Percentiles rank a stretch among this genome's conserved stretches.
These are phyloP conservation scores for Drepana falcataria DNA, from an alignment of 2,888 invertebrate species.

Conservation along the genomic window DNA sequence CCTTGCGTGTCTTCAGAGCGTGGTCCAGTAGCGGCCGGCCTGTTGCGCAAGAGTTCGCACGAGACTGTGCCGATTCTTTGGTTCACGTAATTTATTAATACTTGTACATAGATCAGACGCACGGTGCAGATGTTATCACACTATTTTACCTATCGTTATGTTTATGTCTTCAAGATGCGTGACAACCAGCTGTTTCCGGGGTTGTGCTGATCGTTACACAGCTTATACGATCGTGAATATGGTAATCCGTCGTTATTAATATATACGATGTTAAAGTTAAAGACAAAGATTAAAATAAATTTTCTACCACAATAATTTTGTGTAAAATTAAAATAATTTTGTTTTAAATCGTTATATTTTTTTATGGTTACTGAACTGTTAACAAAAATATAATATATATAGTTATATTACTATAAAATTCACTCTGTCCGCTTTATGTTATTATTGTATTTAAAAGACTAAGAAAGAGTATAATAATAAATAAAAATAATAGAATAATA, in stretches of 20 bases:
- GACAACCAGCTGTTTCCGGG: background rate
- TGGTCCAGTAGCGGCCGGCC: slow-evolving; percentile 30
- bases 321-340: no score
- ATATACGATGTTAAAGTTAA: background rate
- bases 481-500: no score
- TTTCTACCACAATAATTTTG: no score
- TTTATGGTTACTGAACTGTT: no score
- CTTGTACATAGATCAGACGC: slow-evolving; percentile 38
- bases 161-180: background rate
- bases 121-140: background rate
- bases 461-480: no score
- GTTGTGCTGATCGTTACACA: background rate
- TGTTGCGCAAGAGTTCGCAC: slow-evolving; percentile 69
- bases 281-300: background rate
- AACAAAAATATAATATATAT: no score
- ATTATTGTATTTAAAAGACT: no score
- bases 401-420: no score
- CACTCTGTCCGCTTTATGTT: no score
- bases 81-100: slow-evolving; percentile 70
- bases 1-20: slow-evolving; percentile 17
- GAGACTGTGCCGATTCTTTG: slow-evolving; percentile 65
- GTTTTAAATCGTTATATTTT: no score
- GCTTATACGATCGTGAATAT: background rate
- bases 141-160: background rate
- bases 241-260: background rate